Percentiles rank a stretch among this genome's conserved stretches.
Evolutionary conservation across 1,140 invertebrate genomes (phyloP).

Genomic region (Drosophila repletoides): DNA sequence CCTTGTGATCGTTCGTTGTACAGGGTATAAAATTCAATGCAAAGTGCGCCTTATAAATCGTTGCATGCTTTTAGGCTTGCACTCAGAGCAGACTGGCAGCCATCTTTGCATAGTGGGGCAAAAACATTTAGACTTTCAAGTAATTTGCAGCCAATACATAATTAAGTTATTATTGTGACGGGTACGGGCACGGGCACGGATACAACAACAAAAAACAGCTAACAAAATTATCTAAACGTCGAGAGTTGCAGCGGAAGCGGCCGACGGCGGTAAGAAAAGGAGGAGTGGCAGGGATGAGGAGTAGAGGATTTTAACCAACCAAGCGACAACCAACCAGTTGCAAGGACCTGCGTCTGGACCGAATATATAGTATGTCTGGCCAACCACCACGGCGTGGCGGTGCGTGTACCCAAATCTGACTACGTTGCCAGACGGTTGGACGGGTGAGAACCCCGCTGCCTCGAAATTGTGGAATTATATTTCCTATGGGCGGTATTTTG

Average conservation of each 20-base stretch:
- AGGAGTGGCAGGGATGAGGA: background rate
- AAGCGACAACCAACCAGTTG: slow-evolving; percentile 58
- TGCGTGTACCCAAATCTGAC: slow-evolving; percentile 61
- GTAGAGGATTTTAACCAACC: slow-evolving; percentile 18
- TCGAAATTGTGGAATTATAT: slow-evolving; percentile 71
- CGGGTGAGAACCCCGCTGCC: background rate
- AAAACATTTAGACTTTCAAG: slow-evolving; percentile 52
- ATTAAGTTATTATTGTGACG: slow-evolving; percentile 77
- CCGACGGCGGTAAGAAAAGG: background rate
- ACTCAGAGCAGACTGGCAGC: slow-evolving; percentile 15
- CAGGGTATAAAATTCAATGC: too few relatives aligned
- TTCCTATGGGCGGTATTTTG: slow-evolving; percentile 74
- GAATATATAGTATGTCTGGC: slow-evolving; percentile 63
- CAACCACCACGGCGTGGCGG: slow-evolving; percentile 58
- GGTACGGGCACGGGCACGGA: too few relatives aligned
- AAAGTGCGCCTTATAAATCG: slow-evolving; percentile 17
- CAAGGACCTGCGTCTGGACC: slow-evolving; percentile 25
- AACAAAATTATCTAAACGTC: slow-evolving; percentile 70
- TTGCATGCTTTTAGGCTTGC: slow-evolving; percentile 42
- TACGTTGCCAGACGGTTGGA: slow-evolving; percentile 1
- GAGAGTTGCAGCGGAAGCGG: slow-evolving; percentile 30
- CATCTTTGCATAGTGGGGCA: slow-evolving; percentile 54
- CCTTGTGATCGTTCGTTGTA: too few relatives aligned
- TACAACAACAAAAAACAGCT: slow-evolving; percentile 50
- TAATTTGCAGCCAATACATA: slow-evolving; percentile 69